phyloP scores from a whole-genome alignment of 2,888 invertebrate genomes.

The Chrysotoxum bicinctum region DNA sequence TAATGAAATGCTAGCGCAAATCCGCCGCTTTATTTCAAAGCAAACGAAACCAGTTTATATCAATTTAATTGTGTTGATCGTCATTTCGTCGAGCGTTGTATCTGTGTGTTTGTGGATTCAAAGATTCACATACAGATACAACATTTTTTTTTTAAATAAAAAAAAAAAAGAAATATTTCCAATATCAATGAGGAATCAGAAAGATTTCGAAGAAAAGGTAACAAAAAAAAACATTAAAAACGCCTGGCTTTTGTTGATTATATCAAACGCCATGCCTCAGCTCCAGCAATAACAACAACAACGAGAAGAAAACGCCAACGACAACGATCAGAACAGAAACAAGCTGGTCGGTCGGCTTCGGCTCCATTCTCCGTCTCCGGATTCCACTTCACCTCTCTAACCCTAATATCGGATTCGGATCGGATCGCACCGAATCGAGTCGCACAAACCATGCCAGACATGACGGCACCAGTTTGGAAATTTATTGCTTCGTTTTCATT shows the following conservation, averaged over 20 bases:
- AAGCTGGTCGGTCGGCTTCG: constrained; percentile 9
- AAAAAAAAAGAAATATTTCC: constrained; percentile 58
- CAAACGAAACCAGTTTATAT: constrained; percentile 71
- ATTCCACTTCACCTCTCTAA: constrained; percentile 39
- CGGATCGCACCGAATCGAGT: constrained; percentile 68
- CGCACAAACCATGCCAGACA: constrained; percentile 74
- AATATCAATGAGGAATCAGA: constrained; percentile 72
- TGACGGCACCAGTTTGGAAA: constrained; percentile 74
- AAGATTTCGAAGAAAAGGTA: constrained; percentile 67
- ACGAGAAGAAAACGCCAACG: constrained; percentile 62
- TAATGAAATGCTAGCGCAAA: constrained; percentile 72
- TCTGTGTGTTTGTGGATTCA: not conserved
- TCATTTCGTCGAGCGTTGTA: not conserved
- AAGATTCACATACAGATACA: constrained; percentile 1
- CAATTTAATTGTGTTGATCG: constrained; percentile 67
- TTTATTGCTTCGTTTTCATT: constrained; percentile 73
- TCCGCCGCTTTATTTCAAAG: constrained; percentile 69
- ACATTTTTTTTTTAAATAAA: constrained; percentile 29
- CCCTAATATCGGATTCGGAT: constrained; percentile 43
- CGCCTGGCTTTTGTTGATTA: constrained; percentile 72
- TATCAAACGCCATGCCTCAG: constrained; percentile 69
- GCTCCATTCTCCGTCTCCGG: not conserved
- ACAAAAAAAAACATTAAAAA: constrained; percentile 35
- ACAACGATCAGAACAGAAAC: constrained; percentile 57
- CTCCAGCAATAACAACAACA: constrained; percentile 5